phyloP scores from a whole-genome alignment of 2,888 invertebrate genomes.

The Drosophila flavopinicola region DNA sequence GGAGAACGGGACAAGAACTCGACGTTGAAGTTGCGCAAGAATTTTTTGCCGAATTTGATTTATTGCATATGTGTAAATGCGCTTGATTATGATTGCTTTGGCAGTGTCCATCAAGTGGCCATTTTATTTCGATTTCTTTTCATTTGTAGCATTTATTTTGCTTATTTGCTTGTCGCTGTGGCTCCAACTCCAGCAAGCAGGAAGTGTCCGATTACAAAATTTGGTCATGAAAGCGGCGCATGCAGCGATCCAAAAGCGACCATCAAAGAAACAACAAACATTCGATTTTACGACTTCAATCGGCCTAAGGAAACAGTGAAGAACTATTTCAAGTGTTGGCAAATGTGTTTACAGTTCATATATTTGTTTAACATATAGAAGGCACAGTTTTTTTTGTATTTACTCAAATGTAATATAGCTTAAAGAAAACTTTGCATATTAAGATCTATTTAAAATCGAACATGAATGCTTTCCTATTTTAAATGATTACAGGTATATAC shows the following conservation, averaged over 20 bases:
- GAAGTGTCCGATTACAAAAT: constrained; percentile 67
- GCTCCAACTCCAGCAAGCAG: constrained; percentile 59
- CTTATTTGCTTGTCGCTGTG: constrained; percentile 15
- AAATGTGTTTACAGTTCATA: too few relatives aligned
- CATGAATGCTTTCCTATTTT: too few relatives aligned
- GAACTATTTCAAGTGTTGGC: background rate
- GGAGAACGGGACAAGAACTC: constrained; percentile 26
- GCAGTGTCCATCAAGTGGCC: constrained; percentile 58
- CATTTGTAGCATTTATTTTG: constrained; percentile 26
- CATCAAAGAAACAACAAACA: constrained; percentile 39
- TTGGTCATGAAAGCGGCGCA: constrained; percentile 53
- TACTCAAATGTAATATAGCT: background rate
- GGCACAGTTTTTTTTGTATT: background rate
- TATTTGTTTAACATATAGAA: background rate
- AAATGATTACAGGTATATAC: too few relatives aligned
- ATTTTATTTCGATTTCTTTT: constrained; percentile 60
- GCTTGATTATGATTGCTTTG: constrained; percentile 16
- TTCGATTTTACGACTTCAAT: constrained; percentile 21
- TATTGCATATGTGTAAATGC: constrained; percentile 18
- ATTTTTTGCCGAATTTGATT: constrained; percentile 46
- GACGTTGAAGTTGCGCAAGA: constrained; percentile 58
- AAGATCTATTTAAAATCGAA: too few relatives aligned
- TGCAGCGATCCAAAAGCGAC: constrained; percentile 32
- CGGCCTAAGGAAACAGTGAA: constrained; percentile 7
- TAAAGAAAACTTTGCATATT: background rate